Base-by-base conservation (phyloP, 2,113 vertebrate genomes). In the Phaethon lepturus region DNA sequence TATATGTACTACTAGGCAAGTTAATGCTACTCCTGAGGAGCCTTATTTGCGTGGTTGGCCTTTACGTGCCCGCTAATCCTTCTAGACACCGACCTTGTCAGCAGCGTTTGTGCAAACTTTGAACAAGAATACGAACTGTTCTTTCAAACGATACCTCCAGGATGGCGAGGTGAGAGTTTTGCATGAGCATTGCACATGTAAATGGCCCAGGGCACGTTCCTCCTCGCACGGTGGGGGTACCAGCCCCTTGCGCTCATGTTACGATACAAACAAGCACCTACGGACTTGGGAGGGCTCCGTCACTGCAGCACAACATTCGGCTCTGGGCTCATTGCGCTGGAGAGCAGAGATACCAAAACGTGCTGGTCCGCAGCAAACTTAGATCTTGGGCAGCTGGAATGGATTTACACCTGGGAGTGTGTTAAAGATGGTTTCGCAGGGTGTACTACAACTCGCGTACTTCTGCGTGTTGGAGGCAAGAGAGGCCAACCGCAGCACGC, bases 21-120 rank as follows among this genome's bases (percentile, higher is more conserved):
- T 76, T 92, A 89, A 86, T 78, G 22, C 7, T 50, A 2, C 64
- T 92, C 60, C 60, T 59, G 64, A 88, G 91, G 55, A 95, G 64
- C 56, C 85, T 95, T 81, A 74, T 97, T 96, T 95, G 78, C 3
- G 3, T 60, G 72, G 44, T 45, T 91, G 77, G 76, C 93, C 83
- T 89, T 96, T 93, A 95, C 89, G 76, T 40, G 80, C 60, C 66
- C 68, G 76, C 58, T 95, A 97, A 97, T 91, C 91, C 95, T 95
- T 81, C 67, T 17, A 72, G 82, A 84, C 76, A 42, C 86, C 86
- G 95, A 95, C 95, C 76, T 95, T 94, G 94, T 85, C 91, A 87
- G 86, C 52, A 72, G 60, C 79, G 76, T 89, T 91, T 95, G 80
- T 91, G 80, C 93, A 96, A 83, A 89, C 78, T 97, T 72, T 60